Percentiles rank a stretch among this genome's conserved stretches.
These are phyloP conservation scores for Limenitis camilla DNA, from an alignment of 2,888 invertebrate genomes.

Conservation along the genomic window DNA sequence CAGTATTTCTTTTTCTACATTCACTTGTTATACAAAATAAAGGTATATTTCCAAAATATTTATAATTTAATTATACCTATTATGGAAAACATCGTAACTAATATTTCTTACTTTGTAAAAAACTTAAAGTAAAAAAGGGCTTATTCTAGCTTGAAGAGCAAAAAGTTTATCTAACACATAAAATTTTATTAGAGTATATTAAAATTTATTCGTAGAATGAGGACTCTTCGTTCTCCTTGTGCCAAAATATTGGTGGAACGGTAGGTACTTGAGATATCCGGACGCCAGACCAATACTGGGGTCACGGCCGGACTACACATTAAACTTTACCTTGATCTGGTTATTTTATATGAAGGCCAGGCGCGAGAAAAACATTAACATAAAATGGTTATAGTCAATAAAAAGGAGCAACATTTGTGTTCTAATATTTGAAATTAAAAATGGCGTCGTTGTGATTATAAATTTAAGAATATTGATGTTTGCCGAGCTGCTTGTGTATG, in stretches of 20 bases:
- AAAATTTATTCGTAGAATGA: constrained; percentile 1
- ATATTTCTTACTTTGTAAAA: too few relatives aligned
- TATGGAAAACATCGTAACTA: too few relatives aligned
- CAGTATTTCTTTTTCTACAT: too few relatives aligned
- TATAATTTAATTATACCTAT: not conserved
- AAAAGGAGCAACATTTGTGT: constrained; percentile 11
- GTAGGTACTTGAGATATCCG: constrained; percentile 14
- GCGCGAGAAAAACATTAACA: constrained; percentile 16
- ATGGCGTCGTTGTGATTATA: not conserved
- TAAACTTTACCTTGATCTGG: constrained; percentile 27
- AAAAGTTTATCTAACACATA: too few relatives aligned
- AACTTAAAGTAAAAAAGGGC: too few relatives aligned
- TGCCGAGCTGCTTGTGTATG: too few relatives aligned
- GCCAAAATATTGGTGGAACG: constrained; percentile 13
- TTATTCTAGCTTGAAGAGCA: too few relatives aligned
- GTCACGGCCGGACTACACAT: constrained; percentile 24
- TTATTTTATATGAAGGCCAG: constrained; percentile 20
- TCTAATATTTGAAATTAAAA: not conserved
- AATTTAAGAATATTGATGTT: too few relatives aligned
- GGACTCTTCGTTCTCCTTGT: constrained; percentile 3
- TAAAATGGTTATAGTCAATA: constrained; percentile 18
- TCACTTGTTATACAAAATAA: too few relatives aligned
- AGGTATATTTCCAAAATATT: not conserved
- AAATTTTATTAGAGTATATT: too few relatives aligned
- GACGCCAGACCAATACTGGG: constrained; percentile 16